Evolutionary conservation across 1,140 invertebrate species (phyloP), one percentile per base, ranked within the genome.

Genomic region (Gryon sp.): DNA sequence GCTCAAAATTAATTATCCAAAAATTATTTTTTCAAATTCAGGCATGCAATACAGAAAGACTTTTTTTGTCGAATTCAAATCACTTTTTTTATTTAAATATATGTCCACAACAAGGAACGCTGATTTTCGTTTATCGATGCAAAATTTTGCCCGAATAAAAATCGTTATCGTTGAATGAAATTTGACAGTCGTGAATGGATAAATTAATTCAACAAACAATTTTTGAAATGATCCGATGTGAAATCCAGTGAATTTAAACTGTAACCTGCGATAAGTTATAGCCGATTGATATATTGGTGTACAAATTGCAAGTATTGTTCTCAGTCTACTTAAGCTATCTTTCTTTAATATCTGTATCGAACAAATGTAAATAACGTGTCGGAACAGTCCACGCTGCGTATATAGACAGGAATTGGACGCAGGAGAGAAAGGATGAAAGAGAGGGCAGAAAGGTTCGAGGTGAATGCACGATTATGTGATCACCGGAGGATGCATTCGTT

Each of bases 401-500:
- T 70, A 70, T 69, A 72, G 60, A 70, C 70, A 60, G 63, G 65
- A 68, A 73, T 72, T 41, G 66, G 74, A 70, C 48, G 60, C 59
- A 70, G 74, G 60, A 78, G 76, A 74, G 69, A 78, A 72, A 72
- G 76, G 59, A 79, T 66, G 68, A 75, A 62, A 69, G 62, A 72
- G 77, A 76, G 68, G 72, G 72, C 72, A 75, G 48, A 79, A 76
- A 76, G 72, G 60, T 76, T 79, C 57, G 80, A 82, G 85, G 85
- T 87, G 83, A 87, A 87, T 80, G 84, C 80, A 87, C 85, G 85
- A 87, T 87, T 87, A 87, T 87, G 84, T 84, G 85, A 87, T 87
- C 85, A 85, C 80, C 82, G 76, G 75, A 87, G 83, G 85, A 86
- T 84, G 83, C 81, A 80, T 72, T 65, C 57, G 55, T 65, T 84